Evolutionary conservation across 2,113 vertebrate genomes (phyloP), one percentile per base, ranked within the genome.

Genomic region (Bos indicus): DNA sequence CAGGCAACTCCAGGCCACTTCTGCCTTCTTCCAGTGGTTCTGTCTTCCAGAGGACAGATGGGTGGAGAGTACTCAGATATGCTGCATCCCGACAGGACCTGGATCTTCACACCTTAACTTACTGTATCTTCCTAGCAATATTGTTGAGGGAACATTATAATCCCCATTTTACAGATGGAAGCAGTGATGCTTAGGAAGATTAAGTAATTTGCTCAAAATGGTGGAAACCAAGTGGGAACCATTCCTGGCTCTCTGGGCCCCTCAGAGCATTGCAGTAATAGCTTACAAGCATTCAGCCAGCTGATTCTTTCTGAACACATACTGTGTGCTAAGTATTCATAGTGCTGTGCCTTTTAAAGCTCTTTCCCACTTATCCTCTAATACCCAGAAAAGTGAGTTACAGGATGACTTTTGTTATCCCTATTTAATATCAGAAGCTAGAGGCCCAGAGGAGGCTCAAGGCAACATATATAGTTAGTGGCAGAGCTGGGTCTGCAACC

Each of bases 101-200:
- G 62, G 85, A n/a, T 85, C 88, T 95, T 95, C 52, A 54, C 48
- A 62, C 59, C 74, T 85, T 88, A 86, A 89, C 19, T 89, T 84
- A 89, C 6, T 80, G 6, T 7, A 19, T 92, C 40, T 93, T 91
- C 91, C 57, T n/a, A 57, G 52, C 54, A 84, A 9, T 94, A 71
- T 43, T 83, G 59, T 46, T 82, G 30, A 95, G 25, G 40, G 23
- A 25, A 8, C 25, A 16, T 57, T 90, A 25, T 84, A 95, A 94
- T 94, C 67, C 67, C 95, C 81, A 93, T 97, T 95, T 97, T 92
- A 95, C 52, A 97, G 95, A 93, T 11, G 40, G 81, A 33, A 85
- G 51, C 67, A 95, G 94, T 88, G 90, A 95, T 93, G 46, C 26
- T 95, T 83, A 88, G 54, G 56, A 60, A 94, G 88, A 92, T 83